Evolutionary conservation across 2,888 invertebrate genomes (phyloP), one percentile per base, ranked within the genome.

Genomic region (Cosmopolites sordidus): DNA sequence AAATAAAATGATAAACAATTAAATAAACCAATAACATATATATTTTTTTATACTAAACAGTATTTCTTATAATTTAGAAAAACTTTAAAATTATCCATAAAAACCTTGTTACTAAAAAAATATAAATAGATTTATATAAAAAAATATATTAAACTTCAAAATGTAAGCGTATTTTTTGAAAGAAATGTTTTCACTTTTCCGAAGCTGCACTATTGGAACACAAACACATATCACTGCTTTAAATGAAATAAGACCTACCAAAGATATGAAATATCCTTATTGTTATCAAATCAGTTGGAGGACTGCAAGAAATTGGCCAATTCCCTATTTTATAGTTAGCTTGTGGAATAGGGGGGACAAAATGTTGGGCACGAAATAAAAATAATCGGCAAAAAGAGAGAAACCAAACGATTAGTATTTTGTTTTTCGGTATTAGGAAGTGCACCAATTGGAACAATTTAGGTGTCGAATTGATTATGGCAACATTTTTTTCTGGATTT

Each of bases 401-500:
- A 66, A 65, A 66, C 59, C 56, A 64, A 56, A 51, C 59, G 58
- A 64, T 64, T 65, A 64, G 64, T 62, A 63, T 59, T 60, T 61
- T 61, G 62, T 61, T 60, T 62, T 58, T 54, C 58, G 57, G 62
- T 65, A 64, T 66, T 64, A 61, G 63, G 64, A 64, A 62, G 63
- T 60, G 58, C 48, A 61, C 64, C 60, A 63, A 67, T 61, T 66
- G 58, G 58, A 66, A 64, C 66, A 60, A 61, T 64, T 64, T 60
- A 65, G 58, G 65, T 59, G 62, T 65, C 66, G 64, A 67, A 67
- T 67, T 64, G 64, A 67, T 66, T 67, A 60, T 61, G 62, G 61
- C 59, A 60, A 58, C 60, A 63, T 60, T 60, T 60, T 63, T 62
- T 61, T 60, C 58, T 56, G 52, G 50, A 38, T 46, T 42, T 58